Conservation (phyloP, 2,797 vertebrate species). For the Propithecus deckenii region DNA sequence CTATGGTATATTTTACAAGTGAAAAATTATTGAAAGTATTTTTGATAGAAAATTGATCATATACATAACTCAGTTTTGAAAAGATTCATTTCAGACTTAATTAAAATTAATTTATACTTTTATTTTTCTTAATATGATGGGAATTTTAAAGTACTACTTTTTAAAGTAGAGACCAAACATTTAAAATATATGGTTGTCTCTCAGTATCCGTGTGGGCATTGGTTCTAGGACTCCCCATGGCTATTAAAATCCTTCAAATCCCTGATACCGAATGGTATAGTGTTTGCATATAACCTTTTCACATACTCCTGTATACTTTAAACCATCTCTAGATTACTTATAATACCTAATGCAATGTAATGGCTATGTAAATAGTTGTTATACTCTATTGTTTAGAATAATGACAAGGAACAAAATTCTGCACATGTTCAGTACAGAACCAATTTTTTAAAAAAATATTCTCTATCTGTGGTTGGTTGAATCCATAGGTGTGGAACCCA, state of each 20-base stretch:
- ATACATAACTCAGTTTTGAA: background rate
- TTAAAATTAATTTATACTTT: constrained; percentile 46
- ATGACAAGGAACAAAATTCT: background rate
- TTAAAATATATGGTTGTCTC: background rate
- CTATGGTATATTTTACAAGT: constrained; percentile 1
- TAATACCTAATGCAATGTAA: background rate
- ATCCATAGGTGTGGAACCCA: background rate
- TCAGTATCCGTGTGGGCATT: background rate
- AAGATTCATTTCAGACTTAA: background rate
- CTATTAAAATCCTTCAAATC: background rate
- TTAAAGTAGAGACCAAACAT: background rate
- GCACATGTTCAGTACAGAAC: background rate
- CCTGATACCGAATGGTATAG: background rate
- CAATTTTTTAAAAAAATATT: background rate
- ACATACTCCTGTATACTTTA: background rate
- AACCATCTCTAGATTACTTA: background rate
- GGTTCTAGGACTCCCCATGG: background rate
- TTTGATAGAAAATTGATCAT: constrained; percentile 21
- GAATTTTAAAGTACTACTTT: background rate
- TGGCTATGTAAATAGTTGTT: background rate
- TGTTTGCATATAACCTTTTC: background rate
- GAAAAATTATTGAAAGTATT: background rate
- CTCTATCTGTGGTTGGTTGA: background rate
- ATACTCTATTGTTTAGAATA: background rate
- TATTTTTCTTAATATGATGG: constrained; percentile 28